phyloP scores from a whole-genome alignment of 1,140 invertebrate species.

The Hetaerina americana region DNA sequence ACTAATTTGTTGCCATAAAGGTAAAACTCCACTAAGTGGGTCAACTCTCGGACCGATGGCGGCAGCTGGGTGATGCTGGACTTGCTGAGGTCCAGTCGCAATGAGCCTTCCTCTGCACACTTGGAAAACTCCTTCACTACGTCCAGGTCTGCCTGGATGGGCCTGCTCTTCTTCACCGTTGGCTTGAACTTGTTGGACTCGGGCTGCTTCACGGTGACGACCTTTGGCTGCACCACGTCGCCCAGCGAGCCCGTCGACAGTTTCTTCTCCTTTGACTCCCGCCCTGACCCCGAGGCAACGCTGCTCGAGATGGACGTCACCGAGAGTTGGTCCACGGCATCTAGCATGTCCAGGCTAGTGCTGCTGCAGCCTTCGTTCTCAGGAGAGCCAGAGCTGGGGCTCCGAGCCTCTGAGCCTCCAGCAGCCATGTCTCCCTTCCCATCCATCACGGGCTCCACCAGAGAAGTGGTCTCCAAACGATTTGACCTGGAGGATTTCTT shows the following conservation, averaged over 20 bases:
- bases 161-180: slow-evolving; percentile 77
- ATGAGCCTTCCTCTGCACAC: slow-evolving; percentile 82
- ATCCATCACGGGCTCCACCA: background rate
- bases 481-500: background rate
- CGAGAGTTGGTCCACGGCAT: background rate
- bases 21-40: slow-evolving; percentile 90
- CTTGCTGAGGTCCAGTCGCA: slow-evolving; percentile 89
- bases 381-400: slow-evolving; percentile 19
- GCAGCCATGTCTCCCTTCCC: background rate
- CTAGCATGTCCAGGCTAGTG: slow-evolving; percentile 17
- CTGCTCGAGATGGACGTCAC: background rate
- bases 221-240: slow-evolving; percentile 58
- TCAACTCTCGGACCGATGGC: slow-evolving; percentile 76
- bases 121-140: slow-evolving; percentile 86
- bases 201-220: slow-evolving; percentile 87
- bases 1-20: slow-evolving; percentile 94
- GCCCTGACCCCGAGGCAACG: background rate
- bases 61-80: slow-evolving; percentile 91
- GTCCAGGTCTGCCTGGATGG: slow-evolving; percentile 83
- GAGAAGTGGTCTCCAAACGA: background rate
- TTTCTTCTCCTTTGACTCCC: slow-evolving; percentile 59
- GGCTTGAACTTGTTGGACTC: slow-evolving; percentile 91
- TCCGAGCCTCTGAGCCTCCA: slow-evolving; percentile 6
- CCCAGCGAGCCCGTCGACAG: slow-evolving; percentile 56
- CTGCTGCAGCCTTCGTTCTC: slow-evolving; percentile 17